Base-by-base conservation (phyloP, 2,113 vertebrate genomes). In the Peucedramus taeniatus region DNA sequence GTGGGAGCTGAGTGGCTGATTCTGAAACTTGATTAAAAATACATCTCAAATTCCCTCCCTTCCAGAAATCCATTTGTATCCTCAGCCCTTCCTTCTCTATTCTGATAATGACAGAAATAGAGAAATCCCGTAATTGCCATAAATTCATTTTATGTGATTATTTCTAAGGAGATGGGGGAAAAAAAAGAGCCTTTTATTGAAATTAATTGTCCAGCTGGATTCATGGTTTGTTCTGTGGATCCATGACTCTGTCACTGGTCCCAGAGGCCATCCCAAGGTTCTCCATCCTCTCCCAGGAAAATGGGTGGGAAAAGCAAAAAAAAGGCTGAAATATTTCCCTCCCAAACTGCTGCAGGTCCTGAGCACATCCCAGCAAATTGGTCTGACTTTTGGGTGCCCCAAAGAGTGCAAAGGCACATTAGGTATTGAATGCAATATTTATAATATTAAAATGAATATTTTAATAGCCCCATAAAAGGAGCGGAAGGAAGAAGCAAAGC, bases 391-490 rank as follows among this genome's bases (percentile, higher is more conserved):
- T 1, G n/a, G 45, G 70, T 76, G 80, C 71, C 92, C 93, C 66
- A 7, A 94, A 70, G 21, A 93, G 51, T 4, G 30, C 39, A 61
- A 57, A 6, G 7, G 49, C 27, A 2, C 85, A 61, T 90, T 64
- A 72, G 79, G 26, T 39, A 50, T 6, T 0, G 28, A 10, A 95
- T 94, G 86, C 76, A 95, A 88, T 94, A 95, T 96, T 96, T 94
- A 97, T 95, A 77, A 90, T 93, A 95, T 95, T 94, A 80, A 92
- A 93, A 95, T 93, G 35, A 96, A 96, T 97, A 95, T 96, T 97
- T 97, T 59, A 95, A 57, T 86, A 85, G 88, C 14, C 2, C 59
- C 59, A 89, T 88, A 83, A 94, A 95, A 89, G 89, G 39, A 89
- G 74, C 0, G 63, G 95, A 80, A 96, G 93, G 90, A 63, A 9